Percentiles rank a stretch among this genome's conserved stretches.
Conservation (phyloP, 1,140 invertebrate species). For the Papilio machaon region DNA sequence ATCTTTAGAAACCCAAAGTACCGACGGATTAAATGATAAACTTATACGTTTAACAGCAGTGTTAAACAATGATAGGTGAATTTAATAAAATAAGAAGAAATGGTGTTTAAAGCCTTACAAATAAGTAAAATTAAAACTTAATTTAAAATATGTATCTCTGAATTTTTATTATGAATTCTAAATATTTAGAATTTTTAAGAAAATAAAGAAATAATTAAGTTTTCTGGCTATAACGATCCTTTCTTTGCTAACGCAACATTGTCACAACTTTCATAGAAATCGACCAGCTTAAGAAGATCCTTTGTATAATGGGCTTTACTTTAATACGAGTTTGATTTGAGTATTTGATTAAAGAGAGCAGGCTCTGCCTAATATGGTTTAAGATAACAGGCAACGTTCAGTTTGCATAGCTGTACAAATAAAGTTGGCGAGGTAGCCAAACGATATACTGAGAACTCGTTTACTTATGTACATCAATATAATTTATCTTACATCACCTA, state of each 20-base stretch:
- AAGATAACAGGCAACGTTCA: slow-evolving; percentile 59
- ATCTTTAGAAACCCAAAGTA: no score
- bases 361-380: slow-evolving; percentile 49
- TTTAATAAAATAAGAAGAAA: no score
- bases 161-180: no score
- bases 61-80: no score
- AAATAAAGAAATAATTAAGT: slow-evolving; percentile 42
- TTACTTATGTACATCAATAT: slow-evolving; percentile 60
- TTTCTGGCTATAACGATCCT: slow-evolving; percentile 52
- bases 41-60: no score
- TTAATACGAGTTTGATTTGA: slow-evolving; percentile 40
- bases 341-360: slow-evolving; percentile 38
- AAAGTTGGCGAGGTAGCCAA: slow-evolving; percentile 70
- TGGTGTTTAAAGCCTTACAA: no score
- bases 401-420: slow-evolving; percentile 79
- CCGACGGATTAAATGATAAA: no score
- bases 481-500: slow-evolving; percentile 52
- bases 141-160: no score
- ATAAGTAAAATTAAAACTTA: no score
- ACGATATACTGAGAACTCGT: slow-evolving; percentile 71
- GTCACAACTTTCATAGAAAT: slow-evolving; percentile 66
- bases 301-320: slow-evolving; percentile 37
- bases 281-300: slow-evolving; percentile 54
- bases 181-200: background rate
- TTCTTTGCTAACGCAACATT: slow-evolving; percentile 59